Evolutionary conservation across 2,113 vertebrate species (phyloP).

Genomic region (Antechinus stuartii): DNA sequence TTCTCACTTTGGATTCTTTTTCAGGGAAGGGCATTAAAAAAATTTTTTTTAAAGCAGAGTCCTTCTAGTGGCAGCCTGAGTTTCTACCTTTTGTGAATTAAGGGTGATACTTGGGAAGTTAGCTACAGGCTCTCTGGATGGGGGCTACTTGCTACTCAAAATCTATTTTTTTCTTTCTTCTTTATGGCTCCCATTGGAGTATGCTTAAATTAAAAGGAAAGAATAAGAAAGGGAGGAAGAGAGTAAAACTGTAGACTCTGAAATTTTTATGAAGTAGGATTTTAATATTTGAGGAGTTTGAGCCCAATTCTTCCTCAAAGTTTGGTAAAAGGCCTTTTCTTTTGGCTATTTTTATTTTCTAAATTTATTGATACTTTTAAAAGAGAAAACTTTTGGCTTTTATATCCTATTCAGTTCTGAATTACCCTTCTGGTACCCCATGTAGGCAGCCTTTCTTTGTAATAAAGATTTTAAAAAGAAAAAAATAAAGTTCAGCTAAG

Average conservation of each 20-base stretch:
- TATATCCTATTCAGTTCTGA: not conserved
- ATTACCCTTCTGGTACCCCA: not conserved
- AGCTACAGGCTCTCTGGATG: not conserved
- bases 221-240: not conserved
- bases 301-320: slow-evolving; percentile 20
- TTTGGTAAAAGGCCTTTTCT: slow-evolving; percentile 22
- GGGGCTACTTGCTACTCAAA: no score
- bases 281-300: slow-evolving; percentile 41
- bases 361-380: not conserved
- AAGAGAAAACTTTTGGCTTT: not conserved
- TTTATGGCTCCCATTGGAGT: not conserved
- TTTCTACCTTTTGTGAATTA: not conserved
- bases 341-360: not conserved
- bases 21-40: no score
- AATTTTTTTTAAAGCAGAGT: not conserved
- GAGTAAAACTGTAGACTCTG: not conserved
- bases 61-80: not conserved
- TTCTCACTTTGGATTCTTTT: not conserved
- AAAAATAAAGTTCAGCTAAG: not conserved
- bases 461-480: not conserved
- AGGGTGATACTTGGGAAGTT: not conserved
- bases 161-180: not conserved
- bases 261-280: not conserved
- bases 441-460: not conserved
- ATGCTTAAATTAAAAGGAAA: not conserved